Conservation (phyloP, 2,888 invertebrate species). For the Pseudococcus longispinus region DNA sequence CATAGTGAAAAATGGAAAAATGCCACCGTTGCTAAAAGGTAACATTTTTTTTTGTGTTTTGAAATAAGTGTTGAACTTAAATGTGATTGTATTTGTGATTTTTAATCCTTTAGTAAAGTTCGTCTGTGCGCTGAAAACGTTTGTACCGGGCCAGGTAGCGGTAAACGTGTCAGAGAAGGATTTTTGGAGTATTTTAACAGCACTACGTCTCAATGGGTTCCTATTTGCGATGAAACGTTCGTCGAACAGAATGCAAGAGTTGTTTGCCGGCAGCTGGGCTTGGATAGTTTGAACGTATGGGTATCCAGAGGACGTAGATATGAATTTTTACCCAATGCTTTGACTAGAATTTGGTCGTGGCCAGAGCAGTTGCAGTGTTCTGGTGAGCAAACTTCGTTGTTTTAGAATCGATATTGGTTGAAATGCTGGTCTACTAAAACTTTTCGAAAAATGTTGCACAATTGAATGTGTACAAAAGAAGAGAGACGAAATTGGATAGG, state of each 20-base stretch:
- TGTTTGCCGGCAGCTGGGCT: conserved; percentile 91
- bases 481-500: too few relatives aligned
- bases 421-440: not conserved
- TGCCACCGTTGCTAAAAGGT: conserved; percentile 44
- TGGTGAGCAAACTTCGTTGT: not conserved
- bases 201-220: conserved; percentile 95
- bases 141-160: conserved; percentile 64
- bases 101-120: conserved; percentile 64
- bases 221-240: conserved; percentile 93
- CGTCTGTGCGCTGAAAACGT: conserved; percentile 83
- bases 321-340: conserved; percentile 87
- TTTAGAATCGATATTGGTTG: not conserved
- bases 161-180: conserved; percentile 72
- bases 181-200: conserved; percentile 94
- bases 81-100: not conserved
- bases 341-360: conserved; percentile 88
- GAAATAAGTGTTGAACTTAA: not conserved
- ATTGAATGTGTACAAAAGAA: too few relatives aligned
- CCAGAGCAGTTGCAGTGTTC: conserved; percentile 83
- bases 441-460: too few relatives aligned
- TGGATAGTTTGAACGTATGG: conserved; percentile 82
- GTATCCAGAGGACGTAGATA: conserved; percentile 85
- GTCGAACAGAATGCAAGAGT: conserved; percentile 97
- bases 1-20: conserved; percentile 41
- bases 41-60: not conserved